These are phyloP conservation scores for Mustelus asterias DNA, from an alignment of 2,113 vertebrate genomes.

Conservation along the genomic window DNA sequence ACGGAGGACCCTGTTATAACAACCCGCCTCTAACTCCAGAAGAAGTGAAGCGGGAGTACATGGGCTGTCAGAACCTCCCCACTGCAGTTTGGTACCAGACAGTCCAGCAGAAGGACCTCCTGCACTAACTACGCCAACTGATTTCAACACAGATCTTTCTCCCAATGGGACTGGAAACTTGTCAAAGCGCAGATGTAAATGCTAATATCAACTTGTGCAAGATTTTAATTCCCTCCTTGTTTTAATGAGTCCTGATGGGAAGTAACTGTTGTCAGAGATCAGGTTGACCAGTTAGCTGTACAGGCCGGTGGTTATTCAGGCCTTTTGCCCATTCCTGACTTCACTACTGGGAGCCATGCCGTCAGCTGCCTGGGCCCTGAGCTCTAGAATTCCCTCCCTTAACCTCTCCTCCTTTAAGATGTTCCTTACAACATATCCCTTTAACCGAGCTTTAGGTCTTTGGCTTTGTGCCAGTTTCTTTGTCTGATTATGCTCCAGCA, in stretches of 20 bases:
- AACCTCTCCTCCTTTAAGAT: not conserved
- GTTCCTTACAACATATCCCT: not conserved
- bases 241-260: not conserved
- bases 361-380: not conserved
- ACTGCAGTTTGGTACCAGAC: slow-evolving; percentile 68
- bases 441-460: not conserved
- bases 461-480: not conserved
- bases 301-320: not conserved
- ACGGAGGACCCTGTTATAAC: slow-evolving; percentile 64
- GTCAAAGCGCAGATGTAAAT: not conserved
- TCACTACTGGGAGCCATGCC: not conserved
- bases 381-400: not conserved
- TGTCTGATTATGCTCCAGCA: not conserved
- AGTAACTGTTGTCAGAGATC: not conserved
- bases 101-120: slow-evolving; percentile 43
- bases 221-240: not conserved
- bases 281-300: not conserved
- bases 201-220: not conserved
- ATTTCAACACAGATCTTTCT: not conserved
- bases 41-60: slow-evolving; percentile 62
- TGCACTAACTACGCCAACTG: not conserved
- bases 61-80: slow-evolving; percentile 72
- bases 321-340: not conserved
- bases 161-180: not conserved
- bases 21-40: slow-evolving; percentile 62